Base-by-base conservation (phyloP, 2,797 vertebrate genomes). In the Melopsittacus undulatus region DNA sequence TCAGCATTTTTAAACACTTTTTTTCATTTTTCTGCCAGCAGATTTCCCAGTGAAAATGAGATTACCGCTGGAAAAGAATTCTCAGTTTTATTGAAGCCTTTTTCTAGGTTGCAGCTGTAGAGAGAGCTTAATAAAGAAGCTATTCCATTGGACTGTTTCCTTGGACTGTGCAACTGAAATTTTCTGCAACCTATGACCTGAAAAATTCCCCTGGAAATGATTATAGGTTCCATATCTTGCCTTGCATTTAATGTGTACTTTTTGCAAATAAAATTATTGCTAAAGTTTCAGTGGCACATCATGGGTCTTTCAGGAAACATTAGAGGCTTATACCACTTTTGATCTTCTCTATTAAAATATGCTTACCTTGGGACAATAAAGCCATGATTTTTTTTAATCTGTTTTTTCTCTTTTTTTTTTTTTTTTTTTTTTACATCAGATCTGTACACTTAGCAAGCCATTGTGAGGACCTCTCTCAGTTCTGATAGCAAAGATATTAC, bases 91-190 rank as follows among this genome's bases (percentile, higher is more conserved):
- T 21, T 48, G 64, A 75, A 87, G 56, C 21, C 15, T 81, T 90
- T 92, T 80, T 62, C 32, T 81, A 45, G 43, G 15, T 42, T 92
- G 75, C 56, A 86, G 82, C 73, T 91, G 49, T 64, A 74, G 61
- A 81, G 2, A 32, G 40, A 63, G 30, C 43, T 92, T 74, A 24
- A 64, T 70, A 87, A 87, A 83, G 32, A 66, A 68, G 9, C 17
- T 74, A 36, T 85, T 83, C 40, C n/a, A 29, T 34, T 70, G 83
- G 34, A 70, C 11, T 29, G 9, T 77, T 68, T 74, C 17, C 45
- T 83, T 70, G 56, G 43, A 49, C 32, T 52, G 11, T 32, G 34
- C 6, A 56, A 40, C 16, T 63, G 34, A 70, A 59, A 87, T 52
- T 70, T 38, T 59, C 59, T 87, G 68, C 13, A 52, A 14, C 56